Percentiles rank a stretch among this genome's conserved stretches.
Evolutionary conservation across 2,888 invertebrate species (phyloP).

Genomic region (Seira ritae): DNA sequence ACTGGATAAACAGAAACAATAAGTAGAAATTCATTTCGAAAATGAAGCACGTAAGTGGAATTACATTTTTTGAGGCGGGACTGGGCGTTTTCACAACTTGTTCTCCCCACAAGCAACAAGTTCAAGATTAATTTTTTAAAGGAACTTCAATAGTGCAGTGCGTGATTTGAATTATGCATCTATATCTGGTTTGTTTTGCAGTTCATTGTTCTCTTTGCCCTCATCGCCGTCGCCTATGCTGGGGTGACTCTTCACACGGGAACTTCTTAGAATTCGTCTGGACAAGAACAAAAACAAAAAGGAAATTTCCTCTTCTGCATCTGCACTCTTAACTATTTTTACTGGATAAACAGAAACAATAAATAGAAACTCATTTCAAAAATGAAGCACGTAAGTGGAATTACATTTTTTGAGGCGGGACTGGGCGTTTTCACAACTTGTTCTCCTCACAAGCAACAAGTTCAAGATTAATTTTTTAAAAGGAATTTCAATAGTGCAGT

Average conservation of each 20-base stretch:
- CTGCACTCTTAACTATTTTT: neutral
- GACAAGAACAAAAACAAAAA: constrained; percentile 32
- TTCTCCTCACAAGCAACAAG: too few relatives aligned
- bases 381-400: constrained; percentile 56
- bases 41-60: constrained; percentile 56
- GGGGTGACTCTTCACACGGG: constrained; percentile 41
- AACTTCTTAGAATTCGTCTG: constrained; percentile 28
- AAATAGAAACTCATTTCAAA: constrained; percentile 24
- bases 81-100: too few relatives aligned
- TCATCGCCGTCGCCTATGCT: constrained; percentile 53
- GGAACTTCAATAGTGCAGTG: neutral
- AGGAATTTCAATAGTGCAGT: too few relatives aligned
- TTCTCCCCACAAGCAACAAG: too few relatives aligned
- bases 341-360: neutral
- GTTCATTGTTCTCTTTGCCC: constrained; percentile 48
- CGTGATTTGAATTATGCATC: neutral
- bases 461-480: too few relatives aligned
- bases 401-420: neutral
- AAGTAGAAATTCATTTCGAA: constrained; percentile 21
- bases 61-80: neutral
- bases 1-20: neutral
- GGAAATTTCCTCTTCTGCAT: constrained; percentile 21
- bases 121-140: too few relatives aligned
- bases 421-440: too few relatives aligned
- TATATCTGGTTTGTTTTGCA: constrained; percentile 34